These are phyloP conservation scores for Pristionchus exspectatus DNA, from an alignment of 2,888 invertebrate species.

Conservation along the genomic window DNA sequence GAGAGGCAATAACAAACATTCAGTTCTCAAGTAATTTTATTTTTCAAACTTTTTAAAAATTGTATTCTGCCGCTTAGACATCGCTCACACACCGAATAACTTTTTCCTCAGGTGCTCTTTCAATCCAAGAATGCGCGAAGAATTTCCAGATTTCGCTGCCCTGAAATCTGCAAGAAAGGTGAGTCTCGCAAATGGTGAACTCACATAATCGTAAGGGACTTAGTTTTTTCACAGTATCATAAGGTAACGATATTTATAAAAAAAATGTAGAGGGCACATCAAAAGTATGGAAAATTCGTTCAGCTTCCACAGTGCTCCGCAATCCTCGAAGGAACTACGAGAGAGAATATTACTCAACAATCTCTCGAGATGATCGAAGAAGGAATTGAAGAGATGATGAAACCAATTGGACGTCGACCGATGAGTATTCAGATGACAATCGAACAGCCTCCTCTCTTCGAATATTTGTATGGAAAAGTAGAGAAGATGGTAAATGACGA, in stretches of 20 bases:
- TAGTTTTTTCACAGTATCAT: no score
- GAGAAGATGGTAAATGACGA: background rate
- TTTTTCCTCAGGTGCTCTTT: background rate
- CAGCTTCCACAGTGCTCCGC: background rate
- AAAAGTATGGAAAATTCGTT: background rate
- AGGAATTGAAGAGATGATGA: background rate
- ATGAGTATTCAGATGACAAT: background rate
- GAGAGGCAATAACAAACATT: constrained; percentile 23
- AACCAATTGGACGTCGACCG: background rate
- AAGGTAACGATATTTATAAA: no score
- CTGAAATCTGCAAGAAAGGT: background rate
- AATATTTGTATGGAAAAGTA: constrained; percentile 6
- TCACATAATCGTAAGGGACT: no score
- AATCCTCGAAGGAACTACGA: background rate
- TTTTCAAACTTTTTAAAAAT: no score
- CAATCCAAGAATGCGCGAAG: background rate
- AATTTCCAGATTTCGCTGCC: background rate
- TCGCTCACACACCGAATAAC: no score
- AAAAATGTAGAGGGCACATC: no score
- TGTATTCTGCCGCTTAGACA: no score
- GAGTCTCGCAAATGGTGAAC: background rate
- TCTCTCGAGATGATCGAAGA: background rate
- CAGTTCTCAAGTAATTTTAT: background rate
- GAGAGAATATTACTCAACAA: background rate
- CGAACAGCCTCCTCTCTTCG: background rate